Base-by-base conservation (phyloP, 1,140 invertebrate species). In the Drosophila subpulchrella region DNA sequence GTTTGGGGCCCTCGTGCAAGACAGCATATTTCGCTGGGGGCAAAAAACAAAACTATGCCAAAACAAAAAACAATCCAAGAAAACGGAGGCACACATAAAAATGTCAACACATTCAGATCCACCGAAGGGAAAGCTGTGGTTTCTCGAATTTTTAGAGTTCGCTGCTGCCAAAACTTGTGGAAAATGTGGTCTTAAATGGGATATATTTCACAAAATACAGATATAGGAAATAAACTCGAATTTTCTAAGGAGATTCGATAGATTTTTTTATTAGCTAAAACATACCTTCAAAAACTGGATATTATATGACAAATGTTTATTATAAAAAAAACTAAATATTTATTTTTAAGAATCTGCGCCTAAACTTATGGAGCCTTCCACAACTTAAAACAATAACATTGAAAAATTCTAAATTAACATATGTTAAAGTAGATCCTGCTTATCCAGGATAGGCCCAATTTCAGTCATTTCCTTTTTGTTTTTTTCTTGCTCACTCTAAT, bases 41-140 rank as follows among this genome's bases (percentile, higher is more conserved):
- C 36, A 27, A 42, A 68, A 72, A 65, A 56, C 48, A 36, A 61
- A 67, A 71, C 50, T 46, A 75, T 44, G 34, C 13, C 20, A 55
- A 61, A 41, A 27, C 7, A 55, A 5, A 41, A 58, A 53, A 58
- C 53, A 30, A 71, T n/a, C 4, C 6, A 57, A 30, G 27, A 65
- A 27, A 34, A 39, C 32, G 8, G 12, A n/a, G 38, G 47, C 57
- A 50, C 38, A 73, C 57, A 72, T 50, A 72, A 67, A 78, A 79
- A 79, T 79, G 71, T 74, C 71, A 56, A 72, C 53, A 76, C 63
- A 75, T 83, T 58, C 70, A 50, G 60, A 79, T 75, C 63, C 75
- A 57, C 58, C 73, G 58, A 75, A 62, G 60, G 42, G 46, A 13
- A 61, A 62, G 55, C 59, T 48, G 65, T 41, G 63, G 65, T 57